A percentile compares a stretch with the other conserved stretches of the same genome.
Conservation (phyloP, 1,140 invertebrate genomes). For the Caenorhabditis brenneri region DNA sequence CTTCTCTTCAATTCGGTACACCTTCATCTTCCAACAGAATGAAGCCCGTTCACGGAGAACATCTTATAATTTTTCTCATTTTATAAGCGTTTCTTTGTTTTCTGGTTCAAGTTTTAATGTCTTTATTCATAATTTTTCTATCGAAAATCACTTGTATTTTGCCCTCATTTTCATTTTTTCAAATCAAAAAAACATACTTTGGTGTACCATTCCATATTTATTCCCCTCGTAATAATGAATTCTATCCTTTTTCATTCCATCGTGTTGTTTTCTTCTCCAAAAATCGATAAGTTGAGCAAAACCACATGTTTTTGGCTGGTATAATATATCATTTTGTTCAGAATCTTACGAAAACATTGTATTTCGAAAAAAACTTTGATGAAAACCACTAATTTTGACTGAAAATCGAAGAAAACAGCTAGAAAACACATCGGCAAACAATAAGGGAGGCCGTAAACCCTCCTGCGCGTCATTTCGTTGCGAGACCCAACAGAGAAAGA, state of each 20-base stretch:
- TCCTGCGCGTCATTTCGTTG: not conserved
- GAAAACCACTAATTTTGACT: not conserved
- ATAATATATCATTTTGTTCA: too few species aligned
- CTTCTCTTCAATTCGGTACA: not conserved
- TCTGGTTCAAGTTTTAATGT: not conserved
- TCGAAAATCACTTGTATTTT: conserved; percentile 1
- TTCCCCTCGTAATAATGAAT: not conserved
- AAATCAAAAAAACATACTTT: not conserved
- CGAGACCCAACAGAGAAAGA: conserved; percentile 14
- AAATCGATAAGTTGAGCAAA: too few species aligned
- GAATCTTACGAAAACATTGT: not conserved
- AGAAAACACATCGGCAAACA: not conserved
- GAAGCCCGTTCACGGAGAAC: not conserved
- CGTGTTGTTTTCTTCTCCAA: too few species aligned
- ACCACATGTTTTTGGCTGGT: too few species aligned
- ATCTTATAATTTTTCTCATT: not conserved
- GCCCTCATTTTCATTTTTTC: not conserved
- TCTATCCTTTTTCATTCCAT: too few species aligned
- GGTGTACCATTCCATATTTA: conserved; percentile 36
- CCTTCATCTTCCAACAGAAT: not conserved
- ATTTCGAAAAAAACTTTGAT: not conserved
- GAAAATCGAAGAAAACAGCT: not conserved
- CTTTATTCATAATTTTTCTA: not conserved
- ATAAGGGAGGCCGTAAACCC: not conserved
- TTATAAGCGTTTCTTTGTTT: not conserved